Evolutionary conservation across 30 jellyfish, hydroid and myxozoan genomes (phyloP).

Genomic region (Hydractinia symbiolongicarpus): DNA sequence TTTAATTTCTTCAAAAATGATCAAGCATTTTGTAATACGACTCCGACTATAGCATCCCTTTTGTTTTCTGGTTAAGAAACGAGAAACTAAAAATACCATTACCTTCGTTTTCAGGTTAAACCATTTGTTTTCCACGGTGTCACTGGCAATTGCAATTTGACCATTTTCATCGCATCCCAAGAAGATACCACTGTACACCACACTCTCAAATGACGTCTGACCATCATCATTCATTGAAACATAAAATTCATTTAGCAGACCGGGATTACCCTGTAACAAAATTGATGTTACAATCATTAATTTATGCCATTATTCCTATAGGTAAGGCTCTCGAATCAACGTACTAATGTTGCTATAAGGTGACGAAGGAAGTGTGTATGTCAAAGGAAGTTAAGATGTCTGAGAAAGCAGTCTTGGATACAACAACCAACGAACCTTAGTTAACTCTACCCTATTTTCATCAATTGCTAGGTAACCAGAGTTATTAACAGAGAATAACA

Average conservation of each 20-base stretch:
- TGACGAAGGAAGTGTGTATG: no score
- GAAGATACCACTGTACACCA: conserved; percentile 58
- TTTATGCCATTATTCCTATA: no score
- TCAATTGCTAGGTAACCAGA: conserved; percentile 21
- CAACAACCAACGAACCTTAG: conserved; percentile 1
- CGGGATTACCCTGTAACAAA: conserved; percentile 78
- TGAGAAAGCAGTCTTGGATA: not conserved
- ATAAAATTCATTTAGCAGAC: conserved; percentile 74
- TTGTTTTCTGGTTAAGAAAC: not conserved
- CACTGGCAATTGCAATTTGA: conserved; percentile 28
- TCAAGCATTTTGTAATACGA: not conserved
- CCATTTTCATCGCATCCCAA: conserved; percentile 47
- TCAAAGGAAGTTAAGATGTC: no score
- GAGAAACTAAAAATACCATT: not conserved
- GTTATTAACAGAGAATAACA: not conserved
- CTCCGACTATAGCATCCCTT: not conserved
- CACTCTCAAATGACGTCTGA: conserved; percentile 52
- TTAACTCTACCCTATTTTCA: not conserved
- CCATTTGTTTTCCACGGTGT: conserved; percentile 18
- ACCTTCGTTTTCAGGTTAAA: conserved; percentile 55
- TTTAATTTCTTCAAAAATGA: not conserved
- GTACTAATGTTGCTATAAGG: no score
- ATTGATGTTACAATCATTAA: not conserved
- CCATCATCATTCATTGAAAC: conserved; percentile 27
- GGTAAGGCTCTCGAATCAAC: no score